Evolutionary conservation across 1,140 invertebrate species (phyloP), one percentile per base, ranked within the genome.

Genomic region (Leptinotarsa texana): DNA sequence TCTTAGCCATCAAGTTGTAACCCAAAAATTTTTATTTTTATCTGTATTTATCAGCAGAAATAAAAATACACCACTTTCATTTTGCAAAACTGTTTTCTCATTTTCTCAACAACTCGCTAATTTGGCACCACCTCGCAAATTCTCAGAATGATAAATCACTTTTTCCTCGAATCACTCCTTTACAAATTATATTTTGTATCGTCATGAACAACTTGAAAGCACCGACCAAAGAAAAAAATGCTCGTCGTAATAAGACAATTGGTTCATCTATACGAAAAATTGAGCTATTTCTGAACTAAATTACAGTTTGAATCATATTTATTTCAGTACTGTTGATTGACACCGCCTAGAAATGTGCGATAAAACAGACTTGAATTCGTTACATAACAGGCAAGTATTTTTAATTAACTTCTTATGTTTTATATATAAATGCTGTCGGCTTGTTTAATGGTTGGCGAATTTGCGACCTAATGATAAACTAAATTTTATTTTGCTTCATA

Each of bases 381-480:
- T 67, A 67, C 65, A 67, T 67, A 18, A 67, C 65, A 22, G 17
- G 51, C 42, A 42, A n/a, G 42, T 67, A 67, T 67, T 67, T 67
- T 67, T 67, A 67, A 67, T 67, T 67, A 67, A 63, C 63, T 63
- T 67, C 42, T 67, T n/a, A 67, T 67, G 65, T 67, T 67, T 67
- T 24, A 42, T 67, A 67, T 24, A 67, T 24, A 67, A 67, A 33
- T 15, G 24, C 6, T 24, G 65, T 22, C 65, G 65, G 65, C 42
- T 24, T 42, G 51, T 57, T 57, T 57, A 15, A 57, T 57, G 51
- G 51, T 57, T 57, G 15, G 15, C 17, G 51, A 57, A 17, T 57
- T 57, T 18, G n/a, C 51, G 51, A 17, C 51, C 51, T 18, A 18
- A 15, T 17, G 51, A 57, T 57, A 57, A 57, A 57, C 51, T 8